Conservation (phyloP, 2,113 vertebrate species). For the Brachionichthys hirsutus region DNA sequence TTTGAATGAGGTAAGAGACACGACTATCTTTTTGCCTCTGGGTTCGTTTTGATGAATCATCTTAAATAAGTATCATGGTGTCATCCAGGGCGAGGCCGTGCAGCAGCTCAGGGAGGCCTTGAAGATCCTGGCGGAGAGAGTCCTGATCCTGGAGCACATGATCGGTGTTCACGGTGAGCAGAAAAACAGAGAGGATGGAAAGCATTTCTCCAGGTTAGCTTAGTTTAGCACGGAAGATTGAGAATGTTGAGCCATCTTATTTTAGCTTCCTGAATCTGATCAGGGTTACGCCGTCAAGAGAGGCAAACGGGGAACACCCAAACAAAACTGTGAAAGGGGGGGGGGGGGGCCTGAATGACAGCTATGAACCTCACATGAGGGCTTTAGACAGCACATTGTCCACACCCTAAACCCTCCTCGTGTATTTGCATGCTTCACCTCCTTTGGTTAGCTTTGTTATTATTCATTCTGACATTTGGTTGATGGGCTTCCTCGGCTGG, state of each 20-base stretch:
- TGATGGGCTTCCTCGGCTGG: too few species aligned
- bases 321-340: too few species aligned
- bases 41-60: constrained; percentile 9
- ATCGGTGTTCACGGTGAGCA: constrained; percentile 92
- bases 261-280: too few species aligned
- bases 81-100: constrained; percentile 84
- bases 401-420: too few species aligned
- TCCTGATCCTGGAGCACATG: constrained; percentile 98
- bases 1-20: constrained; percentile 42
- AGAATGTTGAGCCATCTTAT: neutral
- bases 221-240: constrained; percentile 14
- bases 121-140: constrained; percentile 96
- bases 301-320: neutral
- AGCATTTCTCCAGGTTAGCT: constrained; percentile 7
- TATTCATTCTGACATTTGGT: too few species aligned
- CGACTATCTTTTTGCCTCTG: neutral
- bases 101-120: constrained; percentile 95
- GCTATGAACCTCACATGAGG: too few species aligned
- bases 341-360: too few species aligned
- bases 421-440: too few species aligned
- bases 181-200: neutral
- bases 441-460: too few species aligned
- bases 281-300: too few species aligned
- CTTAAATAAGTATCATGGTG: constrained; percentile 7
- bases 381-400: too few species aligned